phyloP scores from a whole-genome alignment of 2,888 invertebrate species.

The Panopea generosa region DNA sequence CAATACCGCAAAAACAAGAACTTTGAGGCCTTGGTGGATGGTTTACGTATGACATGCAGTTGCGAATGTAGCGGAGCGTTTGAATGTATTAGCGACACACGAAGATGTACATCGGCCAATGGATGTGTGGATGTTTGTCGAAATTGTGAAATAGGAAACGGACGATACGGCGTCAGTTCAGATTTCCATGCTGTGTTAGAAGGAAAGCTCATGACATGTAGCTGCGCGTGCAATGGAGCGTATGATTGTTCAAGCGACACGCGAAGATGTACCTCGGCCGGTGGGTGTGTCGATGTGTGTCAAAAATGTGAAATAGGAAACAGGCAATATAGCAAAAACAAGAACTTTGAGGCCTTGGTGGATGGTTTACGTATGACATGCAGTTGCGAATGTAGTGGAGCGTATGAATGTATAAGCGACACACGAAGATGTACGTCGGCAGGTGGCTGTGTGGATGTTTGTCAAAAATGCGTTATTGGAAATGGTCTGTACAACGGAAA shows the following conservation, averaged over 20 bases:
- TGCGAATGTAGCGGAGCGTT: conserved; percentile 48
- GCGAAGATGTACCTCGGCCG: conserved; percentile 32
- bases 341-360: conserved; percentile 29
- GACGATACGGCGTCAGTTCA: conserved; percentile 43
- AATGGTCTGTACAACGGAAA: neutral
- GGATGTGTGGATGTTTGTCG: conserved; percentile 54
- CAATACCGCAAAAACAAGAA: conserved; percentile 14
- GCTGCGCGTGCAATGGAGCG: conserved; percentile 53
- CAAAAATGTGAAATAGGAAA: conserved; percentile 38
- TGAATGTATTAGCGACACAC: conserved; percentile 19
- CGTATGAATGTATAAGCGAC: conserved; percentile 25
- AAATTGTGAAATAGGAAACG: conserved; percentile 63
- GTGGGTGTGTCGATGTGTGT: conserved; percentile 42
- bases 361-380: conserved; percentile 51
- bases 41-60: conserved; percentile 44
- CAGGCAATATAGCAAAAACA: conserved; percentile 19
- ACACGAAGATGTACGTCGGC: conserved; percentile 14
- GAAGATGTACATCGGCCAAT: conserved; percentile 12
- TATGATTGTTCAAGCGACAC: conserved; percentile 39
- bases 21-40: conserved; percentile 31
- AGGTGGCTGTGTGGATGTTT: conserved; percentile 23
- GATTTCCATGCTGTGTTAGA: conserved; percentile 51
- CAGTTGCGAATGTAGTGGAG: conserved; percentile 43
- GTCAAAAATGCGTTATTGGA: conserved; percentile 28
- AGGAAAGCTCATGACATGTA: conserved; percentile 38